Conservation (phyloP, 2,888 invertebrate genomes). For the Melanargia galathea region DNA sequence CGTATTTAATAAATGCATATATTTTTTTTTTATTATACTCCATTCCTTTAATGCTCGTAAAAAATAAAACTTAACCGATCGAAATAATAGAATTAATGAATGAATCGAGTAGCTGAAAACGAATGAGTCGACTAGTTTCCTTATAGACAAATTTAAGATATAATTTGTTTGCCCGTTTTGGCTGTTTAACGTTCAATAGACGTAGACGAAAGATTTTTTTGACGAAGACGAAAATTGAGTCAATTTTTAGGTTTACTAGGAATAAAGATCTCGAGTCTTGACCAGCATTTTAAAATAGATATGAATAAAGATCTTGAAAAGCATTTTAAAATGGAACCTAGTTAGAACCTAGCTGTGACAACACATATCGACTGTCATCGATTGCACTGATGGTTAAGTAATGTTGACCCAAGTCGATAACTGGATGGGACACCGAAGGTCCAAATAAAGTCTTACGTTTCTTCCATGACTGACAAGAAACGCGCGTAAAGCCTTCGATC, state of each 20-base stretch:
- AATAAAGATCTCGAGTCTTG: not conserved
- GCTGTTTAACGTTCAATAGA: constrained; percentile 30
- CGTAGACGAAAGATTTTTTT: constrained; percentile 17
- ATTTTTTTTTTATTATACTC: constrained; percentile 35
- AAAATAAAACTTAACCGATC: constrained; percentile 31
- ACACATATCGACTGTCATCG: too few relatives aligned
- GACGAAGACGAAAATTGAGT: not conserved
- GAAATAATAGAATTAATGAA: constrained; percentile 38
- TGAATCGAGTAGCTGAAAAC: constrained; percentile 43
- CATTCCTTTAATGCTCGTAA: constrained; percentile 43
- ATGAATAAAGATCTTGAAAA: too few relatives aligned
- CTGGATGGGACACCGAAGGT: too few relatives aligned
- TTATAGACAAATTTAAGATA: constrained; percentile 39
- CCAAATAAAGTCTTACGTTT: too few relatives aligned
- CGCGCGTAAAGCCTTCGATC: too few relatives aligned
- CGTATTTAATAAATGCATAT: constrained; percentile 59
- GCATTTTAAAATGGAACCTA: too few relatives aligned
- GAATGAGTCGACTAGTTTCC: constrained; percentile 50
- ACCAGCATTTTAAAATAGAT: not conserved
- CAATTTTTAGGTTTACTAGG: not conserved
- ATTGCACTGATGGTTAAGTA: too few relatives aligned
- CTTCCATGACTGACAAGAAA: too few relatives aligned
- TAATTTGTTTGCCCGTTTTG: constrained; percentile 45
- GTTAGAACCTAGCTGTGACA: too few relatives aligned
- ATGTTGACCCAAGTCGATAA: too few relatives aligned